These are phyloP conservation scores for Tuta absoluta DNA, from an alignment of 2,888 invertebrate genomes.

Conservation along the genomic window DNA sequence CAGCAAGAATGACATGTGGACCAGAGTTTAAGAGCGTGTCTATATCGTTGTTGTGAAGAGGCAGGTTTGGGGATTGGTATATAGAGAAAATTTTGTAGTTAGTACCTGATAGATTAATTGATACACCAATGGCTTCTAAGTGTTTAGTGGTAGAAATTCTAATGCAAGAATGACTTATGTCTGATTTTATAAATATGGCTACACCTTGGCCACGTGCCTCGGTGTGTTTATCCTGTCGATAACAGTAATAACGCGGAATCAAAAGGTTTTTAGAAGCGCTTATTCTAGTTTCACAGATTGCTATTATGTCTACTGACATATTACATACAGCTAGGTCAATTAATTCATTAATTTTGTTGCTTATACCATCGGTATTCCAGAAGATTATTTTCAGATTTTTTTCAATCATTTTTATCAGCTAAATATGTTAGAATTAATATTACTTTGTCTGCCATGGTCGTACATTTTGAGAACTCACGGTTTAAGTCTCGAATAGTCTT, in stretches of 20 bases:
- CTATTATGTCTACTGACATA: slow-evolving; percentile 23
- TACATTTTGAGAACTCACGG: background rate
- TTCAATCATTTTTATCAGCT: slow-evolving; percentile 22
- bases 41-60: slow-evolving; percentile 17
- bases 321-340: slow-evolving; percentile 20
- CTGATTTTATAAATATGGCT: background rate
- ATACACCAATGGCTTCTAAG: slow-evolving; percentile 12
- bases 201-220: slow-evolving; percentile 23
- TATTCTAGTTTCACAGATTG: slow-evolving; percentile 18
- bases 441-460: slow-evolving; percentile 13
- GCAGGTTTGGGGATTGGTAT: slow-evolving; percentile 30
- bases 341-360: slow-evolving; percentile 21
- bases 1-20: slow-evolving; percentile 20
- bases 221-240: slow-evolving; percentile 13
- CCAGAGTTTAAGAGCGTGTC: slow-evolving; percentile 23
- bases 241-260: slow-evolving; percentile 2
- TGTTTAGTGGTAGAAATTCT: background rate
- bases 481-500: slow-evolving; percentile 25
- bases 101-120: background rate
- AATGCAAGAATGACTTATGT: background rate
- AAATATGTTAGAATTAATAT: slow-evolving; percentile 29
- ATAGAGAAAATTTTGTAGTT: slow-evolving; percentile 6
- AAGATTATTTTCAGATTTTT: slow-evolving; percentile 13
- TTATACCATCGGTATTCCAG: slow-evolving; percentile 24
- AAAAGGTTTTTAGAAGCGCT: background rate